Base-by-base conservation (phyloP, 1,140 invertebrate species). In the Drosophila murphyi region DNA sequence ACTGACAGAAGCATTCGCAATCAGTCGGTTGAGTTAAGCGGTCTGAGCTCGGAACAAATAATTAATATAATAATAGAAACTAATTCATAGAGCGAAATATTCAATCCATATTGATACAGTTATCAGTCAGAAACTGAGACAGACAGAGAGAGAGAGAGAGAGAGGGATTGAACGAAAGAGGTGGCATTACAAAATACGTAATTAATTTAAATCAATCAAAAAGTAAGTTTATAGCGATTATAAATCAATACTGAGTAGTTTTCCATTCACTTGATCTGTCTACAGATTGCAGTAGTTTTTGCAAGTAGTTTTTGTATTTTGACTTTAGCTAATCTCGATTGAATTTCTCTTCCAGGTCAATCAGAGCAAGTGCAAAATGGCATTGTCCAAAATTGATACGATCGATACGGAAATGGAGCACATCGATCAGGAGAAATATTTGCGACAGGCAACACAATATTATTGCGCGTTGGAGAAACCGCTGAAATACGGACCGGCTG, bases 401-500 rank as follows among this genome's bases (percentile, higher is more conserved):
- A 83, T 90, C 78, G 85, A 91, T 55, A 70, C 77, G 37, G 85
- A 91, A 29, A 87, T 87, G 28, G 82, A 87, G 41, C 64, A 78
- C 35, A 52, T 89, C 20, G 75, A 90, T 68, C 91, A 92, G 65
- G 92, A 92, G 71, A 91, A 92, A 60, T 91, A 83, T 51, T 64
- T 92, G 34, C 90, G 92, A 2, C 83, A 92, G 52, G 78, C 85
- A 3, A 92, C 92, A 4, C 82, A 80, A 43, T 78, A 88, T 54
- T 92, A 92, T 63, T 80, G 78, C 57, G 90, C 91, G 0, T 68
- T 92, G 48, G 92, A 92, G 47, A 92, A 92, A 32, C 92, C 92
- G 2, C 65, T 92, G 2, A 93, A 93, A 67, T 85, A 82, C 64
- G 90, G 88, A 0, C 92, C 91, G 2, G 67, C 59, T 2, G 82